phyloP scores from a whole-genome alignment of 2,797 vertebrate genomes.

The Scleropages formosus region DNA sequence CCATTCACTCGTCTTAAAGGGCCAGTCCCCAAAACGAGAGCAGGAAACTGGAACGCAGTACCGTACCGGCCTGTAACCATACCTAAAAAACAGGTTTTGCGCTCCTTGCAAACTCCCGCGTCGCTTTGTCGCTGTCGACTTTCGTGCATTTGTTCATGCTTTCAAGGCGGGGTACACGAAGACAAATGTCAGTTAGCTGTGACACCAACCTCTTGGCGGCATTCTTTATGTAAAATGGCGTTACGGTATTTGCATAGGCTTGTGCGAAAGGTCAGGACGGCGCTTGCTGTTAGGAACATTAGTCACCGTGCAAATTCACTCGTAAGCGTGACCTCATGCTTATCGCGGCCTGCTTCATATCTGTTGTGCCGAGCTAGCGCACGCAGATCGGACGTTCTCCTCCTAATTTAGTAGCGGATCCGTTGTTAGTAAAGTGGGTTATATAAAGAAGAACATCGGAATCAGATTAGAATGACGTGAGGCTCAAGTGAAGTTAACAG shows the following conservation, averaged over 20 bases:
- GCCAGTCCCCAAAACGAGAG: constrained; percentile 48
- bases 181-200: background rate
- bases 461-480: constrained; percentile 14
- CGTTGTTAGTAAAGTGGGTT: background rate
- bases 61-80: background rate
- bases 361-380: background rate
- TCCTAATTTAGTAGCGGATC: background rate
- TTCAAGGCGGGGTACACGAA: background rate
- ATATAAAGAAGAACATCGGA: background rate
- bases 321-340: constrained; percentile 17
- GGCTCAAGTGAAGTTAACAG: constrained; percentile 9
- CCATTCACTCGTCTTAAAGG: constrained; percentile 66
- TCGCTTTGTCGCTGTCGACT: background rate
- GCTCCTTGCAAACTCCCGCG: background rate
- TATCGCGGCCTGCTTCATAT: background rate
- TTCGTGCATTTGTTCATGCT: background rate
- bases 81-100: constrained; percentile 12
- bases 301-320: constrained; percentile 26
- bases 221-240: constrained; percentile 15
- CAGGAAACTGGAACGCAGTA: background rate
- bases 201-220: background rate
- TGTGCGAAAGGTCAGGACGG: background rate
- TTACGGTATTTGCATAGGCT: constrained; percentile 12
- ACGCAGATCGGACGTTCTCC: no score
- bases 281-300: background rate